These are phyloP conservation scores for Stercorarius parasiticus DNA, from an alignment of 2,113 vertebrate species.

Conservation along the genomic window DNA sequence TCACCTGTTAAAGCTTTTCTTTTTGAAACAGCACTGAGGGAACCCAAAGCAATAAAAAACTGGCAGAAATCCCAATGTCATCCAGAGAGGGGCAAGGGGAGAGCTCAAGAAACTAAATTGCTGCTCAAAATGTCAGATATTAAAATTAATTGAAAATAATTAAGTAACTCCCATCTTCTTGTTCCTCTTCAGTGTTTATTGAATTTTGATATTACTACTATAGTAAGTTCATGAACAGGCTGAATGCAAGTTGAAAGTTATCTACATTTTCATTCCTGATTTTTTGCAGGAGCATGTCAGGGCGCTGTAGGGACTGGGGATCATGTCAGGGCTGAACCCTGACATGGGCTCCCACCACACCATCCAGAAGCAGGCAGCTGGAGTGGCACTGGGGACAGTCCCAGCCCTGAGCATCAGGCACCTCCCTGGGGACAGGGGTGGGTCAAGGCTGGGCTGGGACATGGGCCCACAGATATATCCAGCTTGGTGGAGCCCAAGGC, in stretches of 20 bases:
- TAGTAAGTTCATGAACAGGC: background rate
- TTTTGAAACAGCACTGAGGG: background rate
- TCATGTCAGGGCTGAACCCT: background rate
- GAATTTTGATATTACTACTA: background rate
- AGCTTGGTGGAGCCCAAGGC: background rate
- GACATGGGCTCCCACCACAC: fast-evolving
- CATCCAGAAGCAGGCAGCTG: background rate
- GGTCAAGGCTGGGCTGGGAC: background rate
- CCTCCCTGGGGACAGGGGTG: fast-evolving
- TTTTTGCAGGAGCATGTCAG: background rate
- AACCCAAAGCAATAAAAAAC: background rate
- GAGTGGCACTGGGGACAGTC: background rate
- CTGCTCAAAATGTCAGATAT: conserved; percentile 35
- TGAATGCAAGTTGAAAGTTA: background rate
- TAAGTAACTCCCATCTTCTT: background rate
- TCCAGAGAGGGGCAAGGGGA: background rate
- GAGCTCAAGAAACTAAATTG: background rate
- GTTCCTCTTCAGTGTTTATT: background rate
- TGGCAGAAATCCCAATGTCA: background rate
- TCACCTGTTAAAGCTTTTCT: conserved; percentile 8
- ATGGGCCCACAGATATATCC: fast-evolving
- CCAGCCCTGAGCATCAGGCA: fast-evolving
- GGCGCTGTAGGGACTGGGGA: fast-evolving
- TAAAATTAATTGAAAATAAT: conserved; percentile 59
- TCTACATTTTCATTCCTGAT: background rate